phyloP scores from a whole-genome alignment of 2,797 vertebrate species.

The Darevskia nairensis region DNA sequence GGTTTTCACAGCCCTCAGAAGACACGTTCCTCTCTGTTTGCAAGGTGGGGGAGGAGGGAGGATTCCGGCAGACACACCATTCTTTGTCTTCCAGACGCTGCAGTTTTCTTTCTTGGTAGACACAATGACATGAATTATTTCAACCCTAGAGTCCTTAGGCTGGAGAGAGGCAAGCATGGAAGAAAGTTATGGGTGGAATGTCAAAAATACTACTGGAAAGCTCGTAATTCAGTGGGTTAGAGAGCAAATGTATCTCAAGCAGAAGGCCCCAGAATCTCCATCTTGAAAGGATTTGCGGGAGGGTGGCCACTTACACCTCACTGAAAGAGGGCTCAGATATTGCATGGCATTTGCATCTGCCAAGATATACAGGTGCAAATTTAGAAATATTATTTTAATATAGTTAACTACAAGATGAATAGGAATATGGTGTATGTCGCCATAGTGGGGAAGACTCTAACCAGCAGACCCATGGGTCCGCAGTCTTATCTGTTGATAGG shows the following conservation, averaged over 20 bases:
- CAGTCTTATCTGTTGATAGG: too few species aligned
- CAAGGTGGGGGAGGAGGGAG: not conserved
- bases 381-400: too few species aligned
- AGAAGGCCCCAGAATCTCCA: not conserved
- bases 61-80: not conserved
- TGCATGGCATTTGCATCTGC: too few species aligned
- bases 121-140: not conserved
- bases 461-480: too few species aligned
- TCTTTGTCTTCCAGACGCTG: not conserved
- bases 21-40: not conserved
- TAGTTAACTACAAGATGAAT: too few species aligned
- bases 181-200: not conserved
- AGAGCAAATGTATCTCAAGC: not conserved
- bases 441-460: too few species aligned
- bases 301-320: too few species aligned
- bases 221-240: not conserved
- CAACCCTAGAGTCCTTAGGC: not conserved
- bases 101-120: not conserved
- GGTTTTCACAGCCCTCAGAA: conserved; percentile 14
- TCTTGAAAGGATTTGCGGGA: not conserved
- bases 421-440: too few species aligned
- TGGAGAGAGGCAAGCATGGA: not conserved
- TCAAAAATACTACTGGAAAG: not conserved
- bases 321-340: too few species aligned
- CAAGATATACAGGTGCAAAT: too few species aligned